Evolutionary conservation across 2,113 vertebrate species (phyloP), one percentile per base, ranked within the genome.

Genomic region (Cavia aperea): DNA sequence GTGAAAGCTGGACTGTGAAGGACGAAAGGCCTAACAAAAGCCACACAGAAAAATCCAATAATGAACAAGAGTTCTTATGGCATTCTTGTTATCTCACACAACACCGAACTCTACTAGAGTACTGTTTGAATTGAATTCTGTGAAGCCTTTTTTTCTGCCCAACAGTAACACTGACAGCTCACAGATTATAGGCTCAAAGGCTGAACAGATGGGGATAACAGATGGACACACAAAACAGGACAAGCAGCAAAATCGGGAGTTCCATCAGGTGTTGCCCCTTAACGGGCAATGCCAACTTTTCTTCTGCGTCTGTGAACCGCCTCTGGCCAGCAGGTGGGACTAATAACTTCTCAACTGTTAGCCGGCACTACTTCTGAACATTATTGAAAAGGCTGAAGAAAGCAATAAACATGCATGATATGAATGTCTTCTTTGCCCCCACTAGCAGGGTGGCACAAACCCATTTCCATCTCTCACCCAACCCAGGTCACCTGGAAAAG

Each of bases 281-380:
- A 13, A 39, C 60, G 29, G 56, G 56, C 29, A 88, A 36, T 5
- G 73, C 46, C 73, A 65, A 39, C 39, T n/a, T 36, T 75, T 12
- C 29, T 68, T 36, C 56, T 24, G 33, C 1, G 19, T 46, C 43
- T 7, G 1, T 18, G 24, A 92, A 86, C 68, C 58, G 49, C 7
- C 10, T 36, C 79, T 49, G 11, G n/a, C 81, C 84, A 87, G 77
- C n/a, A 95, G 93, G 58, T 90, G 90, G 81, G 58, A 65, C 89
- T 54, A 91, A 81, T 5, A 83, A 60, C 56, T 85, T 96, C 39
- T 68, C 90, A 93, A 62, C 4, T 19, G 58, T 58, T 15, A 85
- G 62, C 70, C 54, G 68, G 15, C 12, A 16, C 70, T 23, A 5
- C 0, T 4, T 58, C 15, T 46, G 62, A 77, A n/a, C 31, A 56